Conservation (phyloP, 2,797 vertebrate genomes). For the Schizothorax lantsangensis region DNA sequence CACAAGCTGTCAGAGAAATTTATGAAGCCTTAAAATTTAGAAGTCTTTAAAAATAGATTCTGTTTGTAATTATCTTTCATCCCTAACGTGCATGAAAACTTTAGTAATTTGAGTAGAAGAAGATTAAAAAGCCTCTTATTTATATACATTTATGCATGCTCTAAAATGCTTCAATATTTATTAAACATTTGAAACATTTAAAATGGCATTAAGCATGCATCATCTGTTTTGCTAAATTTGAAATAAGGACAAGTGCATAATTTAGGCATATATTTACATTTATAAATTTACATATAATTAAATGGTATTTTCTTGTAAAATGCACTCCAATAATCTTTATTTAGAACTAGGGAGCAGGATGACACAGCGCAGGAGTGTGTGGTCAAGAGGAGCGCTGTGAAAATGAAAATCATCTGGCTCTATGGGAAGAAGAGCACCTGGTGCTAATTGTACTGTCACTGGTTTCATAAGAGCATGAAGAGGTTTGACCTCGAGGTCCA, state of each 20-base stretch:
- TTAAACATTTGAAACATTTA: neutral
- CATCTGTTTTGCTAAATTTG: neutral
- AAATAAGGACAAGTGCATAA: neutral
- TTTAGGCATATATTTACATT: too few species aligned
- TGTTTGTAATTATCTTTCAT: slow-evolving; percentile 1
- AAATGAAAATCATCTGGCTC: neutral
- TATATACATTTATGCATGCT: neutral
- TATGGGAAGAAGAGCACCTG: neutral
- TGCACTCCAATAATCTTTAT: neutral
- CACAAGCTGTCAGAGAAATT: slow-evolving; percentile 1
- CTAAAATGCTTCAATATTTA: neutral
- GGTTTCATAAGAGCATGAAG: neutral
- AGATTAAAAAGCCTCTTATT: neutral
- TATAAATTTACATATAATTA: neutral
- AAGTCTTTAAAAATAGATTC: neutral
- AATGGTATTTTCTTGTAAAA: neutral
- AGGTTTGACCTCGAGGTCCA: slow-evolving; percentile 8
- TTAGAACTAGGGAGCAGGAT: neutral
- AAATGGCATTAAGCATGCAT: neutral
- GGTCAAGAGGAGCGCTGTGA: neutral
- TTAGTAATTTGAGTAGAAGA: neutral
- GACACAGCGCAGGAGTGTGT: neutral
- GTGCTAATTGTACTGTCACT: neutral
- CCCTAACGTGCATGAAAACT: neutral
- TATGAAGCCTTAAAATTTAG: neutral